Base-by-base conservation (phyloP, 2,797 vertebrate genomes). In the Rhabdophis nuchalis region DNA sequence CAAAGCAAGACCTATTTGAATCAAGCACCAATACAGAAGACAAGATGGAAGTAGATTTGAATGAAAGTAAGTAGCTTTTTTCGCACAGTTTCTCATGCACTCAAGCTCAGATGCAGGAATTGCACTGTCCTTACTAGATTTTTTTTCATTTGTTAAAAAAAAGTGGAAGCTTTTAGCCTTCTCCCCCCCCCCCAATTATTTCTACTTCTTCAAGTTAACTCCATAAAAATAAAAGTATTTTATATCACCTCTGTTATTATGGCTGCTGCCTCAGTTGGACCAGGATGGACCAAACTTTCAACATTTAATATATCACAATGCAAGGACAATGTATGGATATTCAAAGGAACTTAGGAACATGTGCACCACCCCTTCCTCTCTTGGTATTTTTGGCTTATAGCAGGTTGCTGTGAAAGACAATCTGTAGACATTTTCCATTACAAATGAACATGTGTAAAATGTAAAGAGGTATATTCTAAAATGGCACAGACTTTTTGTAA, bases 1-100 rank as follows among this genome's bases (percentile, higher is more conserved):
- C 97, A 8, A 99, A 99, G 93, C 98, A 98, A 92, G 99, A 99
- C 94, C 93, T 98, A 0, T 99, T 99, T 87, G 99, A 99, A 90
- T 96, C 98, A 0, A 98, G 97, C 64, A 95, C 97, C 87, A 98
- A 93, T 92, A 93, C 98, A 1, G 99, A 99, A 89, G 99, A 99
- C 96, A 98, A 99, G 93, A 99, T 99, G 99, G 99, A 99, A 94
- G 98, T 99, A 32, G 99, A 99, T 94, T 96, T 98, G 93, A 98
- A 96, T 96, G 97, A 97, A 96, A 97, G 97, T 97, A 94, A 3
- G 97, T 97, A 8, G 0, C 36, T 87, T 89, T 93, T 91, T 41
- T 86, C 2, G 13, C 27, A 16, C 1, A 1, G 56, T 25, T 46
- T 72, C 1, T 1, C 60, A 3, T 14, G 77, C 60, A 57, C 91